Conservation (phyloP, 2,888 invertebrate genomes). For the Scaeva pyrastri region DNA sequence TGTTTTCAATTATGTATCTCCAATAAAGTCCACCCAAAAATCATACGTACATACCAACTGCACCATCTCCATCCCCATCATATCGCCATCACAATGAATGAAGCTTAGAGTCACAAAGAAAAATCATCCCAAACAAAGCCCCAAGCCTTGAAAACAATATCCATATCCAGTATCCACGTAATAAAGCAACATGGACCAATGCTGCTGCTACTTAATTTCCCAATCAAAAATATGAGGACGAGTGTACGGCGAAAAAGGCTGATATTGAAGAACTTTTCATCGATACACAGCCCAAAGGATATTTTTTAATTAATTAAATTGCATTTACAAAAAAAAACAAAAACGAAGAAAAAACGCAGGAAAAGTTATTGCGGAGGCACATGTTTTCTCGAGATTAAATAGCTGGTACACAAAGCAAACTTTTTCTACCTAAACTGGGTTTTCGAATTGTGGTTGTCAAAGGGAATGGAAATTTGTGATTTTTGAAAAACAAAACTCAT, state of each 20-base stretch:
- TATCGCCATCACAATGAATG: not conserved
- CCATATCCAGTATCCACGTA: conserved; percentile 49
- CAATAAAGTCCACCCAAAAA: not conserved
- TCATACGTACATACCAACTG: no score
- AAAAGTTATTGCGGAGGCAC: not conserved
- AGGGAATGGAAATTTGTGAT: not conserved
- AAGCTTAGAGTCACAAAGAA: conserved; percentile 18
- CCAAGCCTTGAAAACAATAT: conserved; percentile 42
- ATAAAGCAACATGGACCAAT: conserved; percentile 19
- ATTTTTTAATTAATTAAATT: conserved; percentile 43
- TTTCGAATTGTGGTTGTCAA: not conserved
- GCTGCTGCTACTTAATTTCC: not conserved
- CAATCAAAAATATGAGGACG: not conserved
- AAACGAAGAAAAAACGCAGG: not conserved
- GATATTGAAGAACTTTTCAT: conserved; percentile 15
- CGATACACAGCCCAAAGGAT: conserved; percentile 26
- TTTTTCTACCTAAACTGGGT: no score
- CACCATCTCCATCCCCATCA: not conserved
- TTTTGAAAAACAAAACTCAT: no score
- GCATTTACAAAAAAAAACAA: not conserved
- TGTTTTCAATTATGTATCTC: conserved; percentile 25
- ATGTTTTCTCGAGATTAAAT: not conserved
- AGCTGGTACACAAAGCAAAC: not conserved
- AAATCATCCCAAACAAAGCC: conserved; percentile 20
- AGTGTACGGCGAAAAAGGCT: not conserved